Evolutionary conservation across 1,140 invertebrate species (phyloP), one percentile per base, ranked within the genome.

Genomic region (Penaeus indicus): DNA sequence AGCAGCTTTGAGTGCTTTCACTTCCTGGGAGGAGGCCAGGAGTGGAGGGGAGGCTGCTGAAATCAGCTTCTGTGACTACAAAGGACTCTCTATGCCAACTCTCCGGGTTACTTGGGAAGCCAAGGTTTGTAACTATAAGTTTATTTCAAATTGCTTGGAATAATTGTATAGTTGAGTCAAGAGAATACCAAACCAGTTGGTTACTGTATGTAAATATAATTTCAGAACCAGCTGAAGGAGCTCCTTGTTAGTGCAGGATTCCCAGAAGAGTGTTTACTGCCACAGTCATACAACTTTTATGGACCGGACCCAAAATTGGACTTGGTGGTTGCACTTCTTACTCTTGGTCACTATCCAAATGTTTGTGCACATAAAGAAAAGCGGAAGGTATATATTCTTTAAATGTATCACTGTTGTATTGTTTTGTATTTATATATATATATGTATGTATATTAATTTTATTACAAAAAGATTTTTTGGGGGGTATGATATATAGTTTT

Each of bases 291-390:
- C 72, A 91, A 92, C 82, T 93, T 93, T 32, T 94, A 94, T 85
- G 96, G 95, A 0, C 94, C 96, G 0, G 97, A 99, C 93, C 94
- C 95, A 0, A 95, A 95, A 78, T 93, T 99, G 27, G 98, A 99
- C 92, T 93, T 96, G 63, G 95, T 99, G 0, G 95, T 97, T 72
- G 97, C 96, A 0, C 93, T 99, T 25, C 94, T 99, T 88, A 96
- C 96, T 88, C 95, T 97, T 94, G 98, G 98, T 5, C 94, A 98
- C 2, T 99, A 99, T 94, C 98, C 98, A 0, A 99, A 99, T 93
- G 97, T 99, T 8, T 99, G 98, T 92, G 96, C 95, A 91, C 97
- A 99, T 92, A 98, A 98, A 92, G 97, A 98, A 82, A 99, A 99
- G 92, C 94, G 98, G 77, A 99, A 98, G 93, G 95, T 95, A 90